Evolutionary conservation across 1,140 invertebrate species (phyloP).

Genomic region (Eupeodes corollae): DNA sequence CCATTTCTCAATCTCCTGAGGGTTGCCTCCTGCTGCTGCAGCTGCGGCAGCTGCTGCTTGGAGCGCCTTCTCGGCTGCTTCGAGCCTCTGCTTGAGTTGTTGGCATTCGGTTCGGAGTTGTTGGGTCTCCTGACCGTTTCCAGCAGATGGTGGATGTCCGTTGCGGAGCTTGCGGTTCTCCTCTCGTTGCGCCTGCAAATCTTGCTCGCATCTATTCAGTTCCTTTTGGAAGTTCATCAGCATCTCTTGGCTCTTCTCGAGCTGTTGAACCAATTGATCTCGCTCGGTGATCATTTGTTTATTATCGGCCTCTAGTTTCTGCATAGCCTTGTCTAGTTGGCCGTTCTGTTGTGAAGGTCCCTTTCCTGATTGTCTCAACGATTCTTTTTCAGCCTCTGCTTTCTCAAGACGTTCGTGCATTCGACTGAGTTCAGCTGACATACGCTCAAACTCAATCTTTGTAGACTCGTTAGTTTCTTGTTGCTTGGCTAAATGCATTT

Average conservation of each 20-base stretch:
- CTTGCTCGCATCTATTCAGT: constrained; percentile 66
- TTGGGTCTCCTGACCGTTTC: constrained; percentile 41
- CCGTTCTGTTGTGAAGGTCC: constrained; percentile 57
- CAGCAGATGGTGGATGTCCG: constrained; percentile 40
- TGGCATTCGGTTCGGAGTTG: constrained; percentile 40
- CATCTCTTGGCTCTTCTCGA: constrained; percentile 88
- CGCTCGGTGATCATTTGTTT: constrained; percentile 74
- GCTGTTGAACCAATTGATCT: constrained; percentile 74
- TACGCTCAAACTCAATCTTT: constrained; percentile 70
- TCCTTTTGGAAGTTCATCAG: constrained; percentile 86
- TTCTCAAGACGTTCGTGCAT: constrained; percentile 66
- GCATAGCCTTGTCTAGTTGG: constrained; percentile 69
- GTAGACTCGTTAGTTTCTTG: constrained; percentile 66
- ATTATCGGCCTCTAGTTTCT: constrained; percentile 70
- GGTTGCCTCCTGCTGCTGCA: constrained; percentile 37
- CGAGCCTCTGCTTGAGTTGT: constrained; percentile 45
- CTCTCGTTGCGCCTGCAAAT: constrained; percentile 66
- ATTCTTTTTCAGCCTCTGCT: constrained; percentile 58
- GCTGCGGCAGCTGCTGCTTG: constrained; percentile 45
- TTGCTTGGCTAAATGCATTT: constrained; percentile 66
- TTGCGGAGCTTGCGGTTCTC: constrained; percentile 54
- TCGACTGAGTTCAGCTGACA: constrained; percentile 64
- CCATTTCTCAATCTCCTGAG: constrained; percentile 62
- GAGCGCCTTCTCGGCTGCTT: constrained; percentile 40
- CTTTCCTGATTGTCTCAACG: constrained; percentile 54